Conservation (phyloP, 2,797 vertebrate genomes). For the Myiothlypis coronata region DNA sequence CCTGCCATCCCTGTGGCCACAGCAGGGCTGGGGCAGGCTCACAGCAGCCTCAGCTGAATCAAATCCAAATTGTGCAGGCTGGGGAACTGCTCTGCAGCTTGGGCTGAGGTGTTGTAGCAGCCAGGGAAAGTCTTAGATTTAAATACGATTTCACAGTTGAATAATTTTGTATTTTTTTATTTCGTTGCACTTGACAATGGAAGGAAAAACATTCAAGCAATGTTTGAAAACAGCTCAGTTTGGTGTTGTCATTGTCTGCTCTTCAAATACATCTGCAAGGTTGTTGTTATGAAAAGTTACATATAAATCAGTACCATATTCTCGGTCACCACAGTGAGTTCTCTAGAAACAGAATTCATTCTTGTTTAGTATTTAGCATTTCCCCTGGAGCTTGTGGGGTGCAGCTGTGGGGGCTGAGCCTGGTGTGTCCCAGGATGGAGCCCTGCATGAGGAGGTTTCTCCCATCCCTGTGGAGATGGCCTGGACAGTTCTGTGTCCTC, state of each 20-base stretch:
- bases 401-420: not conserved
- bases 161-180: not conserved
- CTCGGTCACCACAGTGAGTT: not conserved
- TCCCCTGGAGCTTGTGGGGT: not conserved
- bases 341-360: not conserved
- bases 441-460: not conserved
- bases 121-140: not conserved
- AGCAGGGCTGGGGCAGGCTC: not conserved
- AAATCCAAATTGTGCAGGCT: not conserved
- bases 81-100: not conserved
- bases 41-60: not conserved
- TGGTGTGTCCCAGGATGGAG: not conserved
- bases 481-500: not conserved
- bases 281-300: not conserved
- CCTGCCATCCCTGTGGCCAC: not conserved
- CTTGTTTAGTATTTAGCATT: not conserved
- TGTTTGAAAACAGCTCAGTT: not conserved
- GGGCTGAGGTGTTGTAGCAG: not conserved
- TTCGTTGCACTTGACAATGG: not conserved
- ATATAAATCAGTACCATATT: not conserved
- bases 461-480: rapidly evolving
- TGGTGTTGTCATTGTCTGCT: not conserved
- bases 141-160: not conserved
- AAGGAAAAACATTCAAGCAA: not conserved
- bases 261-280: not conserved